These are phyloP conservation scores for Siniperca undulata DNA, from an alignment of 2,797 vertebrate species.

Conservation along the genomic window DNA sequence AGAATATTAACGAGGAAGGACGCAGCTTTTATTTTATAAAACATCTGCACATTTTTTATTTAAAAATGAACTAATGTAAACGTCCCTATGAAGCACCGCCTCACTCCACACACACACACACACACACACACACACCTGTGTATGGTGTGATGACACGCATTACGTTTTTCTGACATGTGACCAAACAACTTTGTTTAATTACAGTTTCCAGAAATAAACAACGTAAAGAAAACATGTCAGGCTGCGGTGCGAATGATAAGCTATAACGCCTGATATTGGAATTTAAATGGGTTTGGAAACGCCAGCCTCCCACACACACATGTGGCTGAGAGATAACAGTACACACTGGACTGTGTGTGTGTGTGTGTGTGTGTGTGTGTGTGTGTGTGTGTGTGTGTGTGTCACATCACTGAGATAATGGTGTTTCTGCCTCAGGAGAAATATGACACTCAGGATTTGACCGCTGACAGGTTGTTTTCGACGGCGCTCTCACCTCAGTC, in stretches of 20 bases:
- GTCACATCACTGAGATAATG: constrained; percentile 9
- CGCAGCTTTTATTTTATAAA: neutral
- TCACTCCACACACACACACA: neutral
- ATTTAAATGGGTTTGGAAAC: constrained; percentile 51
- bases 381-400: constrained; percentile 13
- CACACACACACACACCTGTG: too few relatives aligned
- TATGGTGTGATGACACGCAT: neutral
- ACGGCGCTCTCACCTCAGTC: neutral
- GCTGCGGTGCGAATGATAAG: constrained; percentile 21
- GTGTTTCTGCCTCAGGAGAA: constrained; percentile 27
- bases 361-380: constrained; percentile 12
- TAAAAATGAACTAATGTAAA: neutral
- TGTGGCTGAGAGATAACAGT: constrained; percentile 43
- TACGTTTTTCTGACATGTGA: constrained; percentile 19
- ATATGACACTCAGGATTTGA: constrained; percentile 14
- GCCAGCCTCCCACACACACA: constrained; percentile 38
- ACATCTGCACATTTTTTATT: neutral
- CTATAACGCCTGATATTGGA: constrained; percentile 27
- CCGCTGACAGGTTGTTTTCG: constrained; percentile 6
- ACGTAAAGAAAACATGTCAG: constrained; percentile 10
- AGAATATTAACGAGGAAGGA: constrained; percentile 43
- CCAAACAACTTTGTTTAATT: constrained; percentile 37
- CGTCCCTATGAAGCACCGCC: neutral
- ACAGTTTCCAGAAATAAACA: constrained; percentile 27
- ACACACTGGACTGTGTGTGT: constrained; percentile 28